Evolutionary conservation across 1,140 invertebrate genomes (phyloP).

Genomic region (Ostrea edulis): DNA sequence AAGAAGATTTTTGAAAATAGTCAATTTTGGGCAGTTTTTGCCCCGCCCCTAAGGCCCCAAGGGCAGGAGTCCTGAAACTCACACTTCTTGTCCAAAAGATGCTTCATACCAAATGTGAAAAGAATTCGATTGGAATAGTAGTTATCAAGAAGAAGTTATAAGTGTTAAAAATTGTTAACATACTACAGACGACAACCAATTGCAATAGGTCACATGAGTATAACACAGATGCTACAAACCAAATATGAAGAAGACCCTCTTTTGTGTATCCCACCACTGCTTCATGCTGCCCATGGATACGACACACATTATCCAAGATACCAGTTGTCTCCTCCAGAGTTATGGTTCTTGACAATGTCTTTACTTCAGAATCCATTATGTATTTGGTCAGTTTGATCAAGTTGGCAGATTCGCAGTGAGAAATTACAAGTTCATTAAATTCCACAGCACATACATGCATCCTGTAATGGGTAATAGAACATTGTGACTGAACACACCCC

Average conservation of each 20-base stretch:
- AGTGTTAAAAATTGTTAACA: too few relatives aligned
- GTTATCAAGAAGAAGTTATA: too few relatives aligned
- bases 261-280: background rate
- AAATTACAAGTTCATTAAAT: conserved; percentile 4
- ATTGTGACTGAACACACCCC: too few relatives aligned
- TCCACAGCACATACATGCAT: background rate
- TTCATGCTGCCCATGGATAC: conserved; percentile 1
- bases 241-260: conserved; percentile 26
- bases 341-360: background rate
- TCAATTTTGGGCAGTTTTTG: too few relatives aligned
- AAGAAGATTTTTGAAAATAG: too few relatives aligned
- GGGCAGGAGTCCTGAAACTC: too few relatives aligned
- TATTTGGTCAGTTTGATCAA: background rate
- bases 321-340: conserved; percentile 17
- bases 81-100: too few relatives aligned
- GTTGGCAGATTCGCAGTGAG: background rate
- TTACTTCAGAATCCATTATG: background rate
- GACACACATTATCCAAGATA: background rate
- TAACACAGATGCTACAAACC: background rate
- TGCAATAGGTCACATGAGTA: too few relatives aligned
- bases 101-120: too few relatives aligned
- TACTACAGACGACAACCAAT: too few relatives aligned
- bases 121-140: too few relatives aligned
- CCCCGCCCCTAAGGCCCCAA: too few relatives aligned
- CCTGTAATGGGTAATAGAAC: background rate